A percentile compares a stretch with the other conserved stretches of the same genome.
These are phyloP conservation scores for Podabrus alpinus DNA, from an alignment of 2,888 invertebrate genomes.

Conservation along the genomic window DNA sequence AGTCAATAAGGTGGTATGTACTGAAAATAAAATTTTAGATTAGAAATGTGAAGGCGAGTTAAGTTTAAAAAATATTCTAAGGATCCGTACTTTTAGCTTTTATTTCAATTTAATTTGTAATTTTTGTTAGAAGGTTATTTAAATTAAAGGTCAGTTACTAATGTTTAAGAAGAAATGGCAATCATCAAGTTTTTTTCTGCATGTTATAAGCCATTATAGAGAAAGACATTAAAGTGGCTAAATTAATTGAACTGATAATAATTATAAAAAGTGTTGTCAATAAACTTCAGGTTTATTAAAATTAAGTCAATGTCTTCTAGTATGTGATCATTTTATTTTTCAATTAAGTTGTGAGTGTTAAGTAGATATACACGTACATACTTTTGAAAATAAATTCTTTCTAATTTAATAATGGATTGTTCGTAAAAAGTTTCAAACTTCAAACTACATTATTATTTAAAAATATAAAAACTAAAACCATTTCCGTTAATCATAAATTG, in stretches of 20 bases:
- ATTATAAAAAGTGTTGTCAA: not conserved
- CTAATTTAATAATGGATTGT: not conserved
- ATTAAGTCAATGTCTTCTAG: not conserved
- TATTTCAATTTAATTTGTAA: not conserved
- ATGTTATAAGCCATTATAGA: not conserved
- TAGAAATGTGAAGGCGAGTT: not conserved
- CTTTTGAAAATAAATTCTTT: not conserved
- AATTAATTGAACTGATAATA: not conserved
- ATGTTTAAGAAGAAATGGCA: not conserved
- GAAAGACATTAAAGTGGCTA: not conserved
- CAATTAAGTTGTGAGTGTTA: not conserved
- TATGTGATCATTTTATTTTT: not conserved
- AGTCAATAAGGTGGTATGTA: not conserved
- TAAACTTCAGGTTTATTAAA: not conserved
- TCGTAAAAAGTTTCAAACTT: not conserved
- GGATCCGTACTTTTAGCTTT: not conserved
- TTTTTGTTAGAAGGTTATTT: not conserved
- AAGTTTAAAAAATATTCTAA: not conserved
- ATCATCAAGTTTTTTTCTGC: not conserved
- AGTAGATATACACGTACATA: not conserved
- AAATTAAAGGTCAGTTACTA: not conserved
- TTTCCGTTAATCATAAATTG: not conserved
- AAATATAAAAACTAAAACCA: not conserved
- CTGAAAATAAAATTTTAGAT: not conserved
- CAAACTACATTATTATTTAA: not conserved